Conservation (phyloP, 2,797 vertebrate genomes). For the Smutsia temminckii region DNA sequence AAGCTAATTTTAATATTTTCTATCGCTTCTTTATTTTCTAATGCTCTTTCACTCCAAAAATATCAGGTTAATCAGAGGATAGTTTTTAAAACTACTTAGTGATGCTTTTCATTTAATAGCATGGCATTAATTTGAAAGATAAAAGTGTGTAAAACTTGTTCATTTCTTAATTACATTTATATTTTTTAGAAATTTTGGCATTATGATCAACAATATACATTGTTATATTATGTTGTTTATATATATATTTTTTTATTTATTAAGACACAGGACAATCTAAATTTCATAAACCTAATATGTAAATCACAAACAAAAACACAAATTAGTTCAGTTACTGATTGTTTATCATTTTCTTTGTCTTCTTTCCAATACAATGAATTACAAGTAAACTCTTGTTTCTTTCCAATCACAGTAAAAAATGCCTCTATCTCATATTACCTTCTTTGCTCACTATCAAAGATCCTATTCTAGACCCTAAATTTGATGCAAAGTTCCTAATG, state of each 20-base stretch:
- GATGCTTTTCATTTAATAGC: neutral
- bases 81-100: neutral
- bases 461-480: neutral
- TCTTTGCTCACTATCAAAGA: neutral
- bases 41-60: neutral
- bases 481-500: neutral
- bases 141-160: neutral
- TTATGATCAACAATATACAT: neutral
- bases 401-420: neutral
- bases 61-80: neutral
- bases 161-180: neutral
- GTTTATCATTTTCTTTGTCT: neutral
- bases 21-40: neutral
- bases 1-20: neutral
- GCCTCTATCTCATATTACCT: neutral
- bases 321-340: neutral
- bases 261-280: neutral
- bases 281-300: neutral
- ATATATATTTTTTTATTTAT: neutral
- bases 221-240: neutral
- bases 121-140: neutral
- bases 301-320: neutral
- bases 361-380: neutral
- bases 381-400: neutral
- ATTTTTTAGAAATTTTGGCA: neutral